These are phyloP conservation scores for Protodeltote pygarga DNA, from an alignment of 2,888 invertebrate genomes.

Conservation along the genomic window DNA sequence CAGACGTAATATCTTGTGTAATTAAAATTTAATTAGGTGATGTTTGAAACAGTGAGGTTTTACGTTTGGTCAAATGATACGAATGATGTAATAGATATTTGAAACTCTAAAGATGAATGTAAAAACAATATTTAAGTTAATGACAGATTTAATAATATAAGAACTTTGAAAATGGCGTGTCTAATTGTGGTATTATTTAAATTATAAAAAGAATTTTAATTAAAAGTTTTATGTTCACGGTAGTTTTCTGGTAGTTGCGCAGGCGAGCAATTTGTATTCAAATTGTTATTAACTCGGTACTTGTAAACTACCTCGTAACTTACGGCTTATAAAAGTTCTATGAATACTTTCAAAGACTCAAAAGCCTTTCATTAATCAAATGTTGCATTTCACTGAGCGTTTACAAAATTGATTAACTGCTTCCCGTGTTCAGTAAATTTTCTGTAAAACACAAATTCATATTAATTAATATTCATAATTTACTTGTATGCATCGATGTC, in stretches of 20 bases:
- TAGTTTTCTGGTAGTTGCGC: constrained; percentile 36
- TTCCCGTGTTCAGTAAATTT: constrained; percentile 68
- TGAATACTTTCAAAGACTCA: constrained; percentile 11
- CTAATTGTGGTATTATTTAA: constrained; percentile 4
- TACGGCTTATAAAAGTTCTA: constrained; percentile 33
- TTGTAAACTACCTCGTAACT: constrained; percentile 37
- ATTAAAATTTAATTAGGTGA: constrained; percentile 44
- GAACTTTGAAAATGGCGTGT: not conserved
- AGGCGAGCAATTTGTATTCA: constrained; percentile 43
- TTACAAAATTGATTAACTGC: constrained; percentile 55
- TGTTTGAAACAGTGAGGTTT: constrained; percentile 17
- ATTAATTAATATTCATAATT: constrained; percentile 80
- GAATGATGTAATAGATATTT: constrained; percentile 6
- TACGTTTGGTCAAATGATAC: constrained; percentile 3
- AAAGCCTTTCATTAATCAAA: constrained; percentile 32
- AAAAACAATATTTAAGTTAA: not conserved
- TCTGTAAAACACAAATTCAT: constrained; percentile 68
- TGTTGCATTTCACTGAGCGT: constrained; percentile 35
- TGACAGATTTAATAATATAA: not conserved
- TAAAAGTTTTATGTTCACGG: constrained; percentile 9
- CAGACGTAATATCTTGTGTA: constrained; percentile 19
- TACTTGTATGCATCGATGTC: constrained; percentile 61
- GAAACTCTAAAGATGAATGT: not conserved
- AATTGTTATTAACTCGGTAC: constrained; percentile 31
- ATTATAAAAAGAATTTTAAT: constrained; percentile 22